Conservation (phyloP, 2,888 invertebrate species). For the Drosophila subsilvestris region DNA sequence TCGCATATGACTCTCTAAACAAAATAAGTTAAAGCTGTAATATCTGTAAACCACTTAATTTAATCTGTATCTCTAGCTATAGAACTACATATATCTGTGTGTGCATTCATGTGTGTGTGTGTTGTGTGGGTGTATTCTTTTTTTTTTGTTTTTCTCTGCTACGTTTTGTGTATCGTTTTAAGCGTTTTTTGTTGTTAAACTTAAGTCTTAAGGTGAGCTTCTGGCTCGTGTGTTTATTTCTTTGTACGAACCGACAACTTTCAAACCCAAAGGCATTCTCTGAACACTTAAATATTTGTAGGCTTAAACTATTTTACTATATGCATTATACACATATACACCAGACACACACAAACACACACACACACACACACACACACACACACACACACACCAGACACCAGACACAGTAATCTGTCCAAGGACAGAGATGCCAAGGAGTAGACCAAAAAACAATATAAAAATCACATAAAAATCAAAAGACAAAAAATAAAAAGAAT, state of each 20-base stretch:
- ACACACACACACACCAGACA: constrained; percentile 10
- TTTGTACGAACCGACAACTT: constrained; percentile 5
- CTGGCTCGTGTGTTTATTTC: constrained; percentile 11
- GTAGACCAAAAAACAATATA: constrained; percentile 46
- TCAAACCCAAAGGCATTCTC: constrained; percentile 1
- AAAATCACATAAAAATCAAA: constrained; percentile 39
- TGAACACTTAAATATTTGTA: constrained; percentile 14
- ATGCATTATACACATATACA: constrained; percentile 16
- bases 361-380: constrained; percentile 9
- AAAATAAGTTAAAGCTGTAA: constrained; percentile 23
- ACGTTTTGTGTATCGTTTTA: constrained; percentile 14
- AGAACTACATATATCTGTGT: constrained; percentile 9
- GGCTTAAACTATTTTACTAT: constrained; percentile 23
- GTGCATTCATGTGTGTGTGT: constrained; percentile 10
- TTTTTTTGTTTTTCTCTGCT: background rate
- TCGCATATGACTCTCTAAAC: constrained; percentile 9
- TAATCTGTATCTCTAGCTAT: constrained; percentile 25
- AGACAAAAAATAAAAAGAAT: constrained; percentile 17
- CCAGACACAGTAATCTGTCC: constrained; percentile 29
- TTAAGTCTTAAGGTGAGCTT: constrained; percentile 13
- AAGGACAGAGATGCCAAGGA: constrained; percentile 18
- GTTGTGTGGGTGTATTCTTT: background rate
- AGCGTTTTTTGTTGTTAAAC: constrained; percentile 14
- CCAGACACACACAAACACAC: constrained; percentile 7
- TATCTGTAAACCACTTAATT: constrained; percentile 15